Percentiles rank a stretch among this genome's conserved stretches.
phyloP scores from a whole-genome alignment of 2,797 vertebrate species.

The Artibeus lituratus region DNA sequence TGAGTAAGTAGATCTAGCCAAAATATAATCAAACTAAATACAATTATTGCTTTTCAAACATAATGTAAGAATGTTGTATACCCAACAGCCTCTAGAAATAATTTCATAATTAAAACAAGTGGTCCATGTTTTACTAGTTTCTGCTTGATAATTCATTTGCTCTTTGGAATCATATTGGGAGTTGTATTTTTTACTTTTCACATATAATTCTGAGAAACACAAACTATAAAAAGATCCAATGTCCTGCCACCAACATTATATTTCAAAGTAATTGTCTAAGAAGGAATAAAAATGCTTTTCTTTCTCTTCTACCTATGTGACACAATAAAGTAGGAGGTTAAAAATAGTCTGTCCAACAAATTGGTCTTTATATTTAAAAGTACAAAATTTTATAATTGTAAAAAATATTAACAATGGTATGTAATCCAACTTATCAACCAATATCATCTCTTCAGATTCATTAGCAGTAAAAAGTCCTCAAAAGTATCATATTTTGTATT shows the following conservation, averaged over 20 bases:
- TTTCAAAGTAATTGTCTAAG: constrained; percentile 48
- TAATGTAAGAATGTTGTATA: not conserved
- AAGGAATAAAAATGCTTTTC: constrained; percentile 31
- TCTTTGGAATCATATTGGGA: constrained; percentile 54
- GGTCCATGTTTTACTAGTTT: not conserved
- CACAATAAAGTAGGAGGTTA: constrained; percentile 6
- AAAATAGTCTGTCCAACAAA: constrained; percentile 49
- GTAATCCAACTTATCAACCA: not conserved
- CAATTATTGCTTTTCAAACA: not conserved
- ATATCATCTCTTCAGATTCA: constrained; percentile 9
- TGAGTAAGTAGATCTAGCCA: not conserved
- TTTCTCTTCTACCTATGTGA: constrained; percentile 43
- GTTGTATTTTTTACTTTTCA: not conserved
- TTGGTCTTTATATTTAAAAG: constrained; percentile 18
- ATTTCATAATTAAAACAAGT: constrained; percentile 44
- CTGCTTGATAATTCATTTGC: constrained; percentile 56
- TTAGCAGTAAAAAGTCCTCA: not conserved
- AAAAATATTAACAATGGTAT: not conserved
- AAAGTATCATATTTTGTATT: not conserved
- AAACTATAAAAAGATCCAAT: constrained; percentile 40
- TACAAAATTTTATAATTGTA: constrained; percentile 61
- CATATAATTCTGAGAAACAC: not conserved
- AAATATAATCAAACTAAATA: not conserved
- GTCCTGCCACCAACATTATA: constrained; percentile 29
- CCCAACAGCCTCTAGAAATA: not conserved